Conservation (phyloP, 2,113 vertebrate genomes). For the Zingel zingel region DNA sequence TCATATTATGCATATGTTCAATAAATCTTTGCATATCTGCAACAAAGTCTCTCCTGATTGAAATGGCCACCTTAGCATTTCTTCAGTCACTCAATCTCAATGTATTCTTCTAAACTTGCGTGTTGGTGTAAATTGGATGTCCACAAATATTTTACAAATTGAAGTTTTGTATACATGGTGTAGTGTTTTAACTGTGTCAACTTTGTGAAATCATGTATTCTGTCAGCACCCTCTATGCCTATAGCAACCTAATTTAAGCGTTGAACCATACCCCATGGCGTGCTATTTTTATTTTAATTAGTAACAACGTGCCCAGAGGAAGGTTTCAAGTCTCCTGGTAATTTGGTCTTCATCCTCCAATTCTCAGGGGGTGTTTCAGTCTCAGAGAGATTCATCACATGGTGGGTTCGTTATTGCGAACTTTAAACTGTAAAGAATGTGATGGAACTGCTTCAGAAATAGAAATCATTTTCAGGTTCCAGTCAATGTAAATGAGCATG, state of each 20-base stretch:
- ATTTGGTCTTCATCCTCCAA: constrained; percentile 62
- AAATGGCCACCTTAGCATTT: background rate
- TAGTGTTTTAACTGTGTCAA: background rate
- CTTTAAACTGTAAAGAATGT: constrained; percentile 54
- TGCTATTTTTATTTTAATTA: constrained; percentile 81
- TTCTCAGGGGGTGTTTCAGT: constrained; percentile 59
- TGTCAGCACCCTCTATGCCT: constrained; percentile 25
- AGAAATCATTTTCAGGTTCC: constrained; percentile 51
- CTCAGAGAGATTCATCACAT: constrained; percentile 69
- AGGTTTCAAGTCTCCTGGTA: constrained; percentile 65
- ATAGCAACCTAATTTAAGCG: constrained; percentile 60
- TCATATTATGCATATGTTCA: too few relatives aligned
- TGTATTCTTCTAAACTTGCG: background rate
- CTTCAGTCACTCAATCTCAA: background rate
- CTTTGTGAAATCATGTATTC: constrained; percentile 12
- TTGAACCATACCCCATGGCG: constrained; percentile 36
- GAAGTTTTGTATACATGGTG: background rate
- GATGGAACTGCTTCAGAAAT: constrained; percentile 33
- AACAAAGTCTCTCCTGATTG: too few relatives aligned
- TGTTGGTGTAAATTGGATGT: background rate
- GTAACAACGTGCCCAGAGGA: constrained; percentile 63
- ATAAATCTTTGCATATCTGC: too few relatives aligned
- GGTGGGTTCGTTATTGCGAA: constrained; percentile 14
- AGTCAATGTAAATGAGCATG: constrained; percentile 46
- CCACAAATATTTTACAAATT: background rate